phyloP scores from a whole-genome alignment of 2,113 vertebrate species.

The Takifugu flavidus region DNA sequence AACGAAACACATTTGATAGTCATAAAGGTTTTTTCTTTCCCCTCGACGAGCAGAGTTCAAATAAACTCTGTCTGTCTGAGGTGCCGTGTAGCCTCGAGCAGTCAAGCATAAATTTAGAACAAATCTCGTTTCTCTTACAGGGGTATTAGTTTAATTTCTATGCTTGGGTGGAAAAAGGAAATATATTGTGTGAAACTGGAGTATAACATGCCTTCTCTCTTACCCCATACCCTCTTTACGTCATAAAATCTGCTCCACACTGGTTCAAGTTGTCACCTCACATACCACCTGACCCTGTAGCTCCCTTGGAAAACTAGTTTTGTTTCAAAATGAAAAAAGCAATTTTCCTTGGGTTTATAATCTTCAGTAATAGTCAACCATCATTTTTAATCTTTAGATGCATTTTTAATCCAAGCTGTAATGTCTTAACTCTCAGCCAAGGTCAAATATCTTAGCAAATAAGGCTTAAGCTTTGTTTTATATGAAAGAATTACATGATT shows the following conservation, averaged over 20 bases:
- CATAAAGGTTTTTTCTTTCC: constrained; percentile 81
- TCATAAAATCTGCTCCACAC: constrained; percentile 46
- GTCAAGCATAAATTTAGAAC: constrained; percentile 77
- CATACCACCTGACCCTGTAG: constrained; percentile 73
- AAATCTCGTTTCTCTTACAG: constrained; percentile 79
- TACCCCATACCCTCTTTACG: constrained; percentile 46
- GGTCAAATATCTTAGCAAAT: constrained; percentile 85
- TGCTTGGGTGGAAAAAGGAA: constrained; percentile 48
- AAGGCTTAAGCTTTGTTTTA: constrained; percentile 85
- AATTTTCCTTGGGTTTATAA: constrained; percentile 83
- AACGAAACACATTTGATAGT: constrained; percentile 79
- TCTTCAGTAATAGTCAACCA: constrained; percentile 81
- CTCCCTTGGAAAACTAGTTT: constrained; percentile 76
- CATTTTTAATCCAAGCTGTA: constrained; percentile 83
- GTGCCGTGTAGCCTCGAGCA: constrained; percentile 75
- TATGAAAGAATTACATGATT: constrained; percentile 86
- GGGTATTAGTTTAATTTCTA: constrained; percentile 80
- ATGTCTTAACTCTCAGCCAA: constrained; percentile 83
- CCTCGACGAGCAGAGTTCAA: constrained; percentile 77
- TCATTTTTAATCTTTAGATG: constrained; percentile 86
- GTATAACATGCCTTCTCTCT: constrained; percentile 41
- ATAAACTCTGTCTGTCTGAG: constrained; percentile 74
- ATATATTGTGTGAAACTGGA: constrained; percentile 26
- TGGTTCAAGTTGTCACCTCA: constrained; percentile 66
- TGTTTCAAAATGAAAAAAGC: constrained; percentile 79